A percentile compares a stretch with the other conserved stretches of the same genome.
Evolutionary conservation across 2,888 invertebrate species (phyloP).

Genomic region (Acanthoscelides obtectus): DNA sequence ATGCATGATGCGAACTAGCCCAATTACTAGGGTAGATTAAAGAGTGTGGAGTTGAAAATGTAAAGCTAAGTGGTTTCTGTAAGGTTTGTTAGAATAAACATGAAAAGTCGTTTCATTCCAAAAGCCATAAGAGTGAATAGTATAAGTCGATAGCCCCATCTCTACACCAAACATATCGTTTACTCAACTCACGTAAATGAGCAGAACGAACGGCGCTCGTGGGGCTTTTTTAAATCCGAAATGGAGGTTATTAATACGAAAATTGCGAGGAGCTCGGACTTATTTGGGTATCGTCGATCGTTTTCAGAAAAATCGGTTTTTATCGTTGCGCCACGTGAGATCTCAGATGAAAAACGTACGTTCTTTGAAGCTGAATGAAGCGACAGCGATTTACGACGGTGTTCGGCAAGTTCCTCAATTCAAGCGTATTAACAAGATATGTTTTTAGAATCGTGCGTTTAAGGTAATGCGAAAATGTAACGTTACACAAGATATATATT

Average conservation of each 20-base stretch:
- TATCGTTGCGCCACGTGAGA: background rate
- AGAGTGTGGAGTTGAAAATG: no score
- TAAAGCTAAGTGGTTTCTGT: no score
- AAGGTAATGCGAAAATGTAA: background rate
- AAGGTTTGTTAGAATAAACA: no score
- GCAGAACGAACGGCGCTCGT: background rate
- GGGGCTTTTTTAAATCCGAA: background rate
- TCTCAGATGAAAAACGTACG: background rate
- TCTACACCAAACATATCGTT: background rate
- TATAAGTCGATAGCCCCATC: background rate
- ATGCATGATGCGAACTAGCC: no score
- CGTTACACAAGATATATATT: background rate
- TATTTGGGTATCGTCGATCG: background rate
- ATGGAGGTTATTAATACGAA: background rate
- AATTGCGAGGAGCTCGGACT: background rate
- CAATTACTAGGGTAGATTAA: no score
- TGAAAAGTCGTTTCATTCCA: no score
- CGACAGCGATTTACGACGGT: background rate
- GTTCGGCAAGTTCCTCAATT: background rate
- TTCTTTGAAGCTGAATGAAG: background rate
- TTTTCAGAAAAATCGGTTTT: background rate
- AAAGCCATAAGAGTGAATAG: no score
- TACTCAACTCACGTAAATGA: background rate
- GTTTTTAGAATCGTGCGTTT: background rate
- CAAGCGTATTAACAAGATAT: background rate